Evolutionary conservation across 2,797 vertebrate species (phyloP).

Genomic region (Lemur catta): DNA sequence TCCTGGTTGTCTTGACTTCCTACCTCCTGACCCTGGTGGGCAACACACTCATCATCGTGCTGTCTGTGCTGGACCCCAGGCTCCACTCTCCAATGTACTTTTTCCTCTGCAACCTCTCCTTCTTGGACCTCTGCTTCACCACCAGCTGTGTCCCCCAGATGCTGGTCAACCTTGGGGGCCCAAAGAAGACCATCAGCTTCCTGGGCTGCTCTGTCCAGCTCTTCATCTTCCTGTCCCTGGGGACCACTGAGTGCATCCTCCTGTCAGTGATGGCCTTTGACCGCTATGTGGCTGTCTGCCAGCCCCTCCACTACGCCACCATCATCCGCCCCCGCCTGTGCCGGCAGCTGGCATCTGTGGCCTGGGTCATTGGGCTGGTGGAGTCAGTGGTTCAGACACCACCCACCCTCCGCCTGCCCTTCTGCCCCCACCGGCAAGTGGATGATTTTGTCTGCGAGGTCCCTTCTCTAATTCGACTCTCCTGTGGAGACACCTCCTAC

Average conservation of each 20-base stretch:
- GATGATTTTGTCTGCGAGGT: conserved; percentile 49
- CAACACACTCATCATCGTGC: conserved; percentile 16
- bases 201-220: neutral
- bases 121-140: conserved; percentile 33
- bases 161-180: neutral
- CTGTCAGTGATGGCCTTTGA: neutral
- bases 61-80: neutral
- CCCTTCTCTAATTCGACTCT: neutral
- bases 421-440: neutral
- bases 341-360: neutral
- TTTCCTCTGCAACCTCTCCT: conserved; percentile 26
- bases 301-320: neutral
- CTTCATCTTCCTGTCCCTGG: neutral
- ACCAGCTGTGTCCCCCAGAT: neutral
- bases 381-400: neutral
- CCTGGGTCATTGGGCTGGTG: neutral
- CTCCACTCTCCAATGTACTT: conserved; percentile 1
- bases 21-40: neutral
- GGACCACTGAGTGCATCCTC: neutral
- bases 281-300: neutral
- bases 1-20: neutral
- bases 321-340: conserved; percentile 10
- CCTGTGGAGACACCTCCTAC: neutral
- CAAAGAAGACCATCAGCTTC: conserved; percentile 24
- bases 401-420: neutral